Evolutionary conservation across 2,797 vertebrate species (phyloP).

Genomic region (Labeo calbasu): DNA sequence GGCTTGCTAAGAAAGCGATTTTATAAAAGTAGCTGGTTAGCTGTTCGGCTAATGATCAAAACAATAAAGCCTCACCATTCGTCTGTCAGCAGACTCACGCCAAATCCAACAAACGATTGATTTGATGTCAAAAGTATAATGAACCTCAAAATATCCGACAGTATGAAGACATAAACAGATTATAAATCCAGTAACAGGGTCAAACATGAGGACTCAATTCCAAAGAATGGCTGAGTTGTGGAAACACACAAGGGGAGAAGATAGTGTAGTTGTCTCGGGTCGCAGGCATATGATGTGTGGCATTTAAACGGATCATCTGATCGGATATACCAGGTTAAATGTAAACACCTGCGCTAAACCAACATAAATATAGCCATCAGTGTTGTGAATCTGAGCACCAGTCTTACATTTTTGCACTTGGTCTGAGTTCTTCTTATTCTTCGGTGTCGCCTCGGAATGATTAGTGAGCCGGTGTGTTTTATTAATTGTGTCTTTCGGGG

Average conservation of each 20-base stretch:
- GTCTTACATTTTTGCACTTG: slow-evolving; percentile 57
- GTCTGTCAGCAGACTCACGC: background rate
- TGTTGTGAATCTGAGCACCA: slow-evolving; percentile 9
- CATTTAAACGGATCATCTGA: background rate
- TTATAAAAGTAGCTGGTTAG: slow-evolving; percentile 29
- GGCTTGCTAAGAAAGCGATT: background rate
- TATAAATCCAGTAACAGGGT: background rate
- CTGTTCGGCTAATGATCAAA: slow-evolving; percentile 49
- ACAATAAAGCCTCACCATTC: slow-evolving; percentile 39
- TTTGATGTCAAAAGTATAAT: background rate
- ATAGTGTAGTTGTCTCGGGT: background rate
- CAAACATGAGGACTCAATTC: background rate
- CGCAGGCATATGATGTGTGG: slow-evolving; percentile 8
- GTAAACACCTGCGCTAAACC: background rate
- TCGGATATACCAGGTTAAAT: background rate
- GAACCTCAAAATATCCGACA: background rate
- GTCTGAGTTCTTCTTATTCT: slow-evolving; percentile 46
- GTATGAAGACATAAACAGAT: background rate
- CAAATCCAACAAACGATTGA: background rate
- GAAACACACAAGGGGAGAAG: background rate
- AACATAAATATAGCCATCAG: background rate
- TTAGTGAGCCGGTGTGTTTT: slow-evolving; percentile 15
- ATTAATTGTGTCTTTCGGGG: slow-evolving; percentile 14
- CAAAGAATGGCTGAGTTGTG: slow-evolving; percentile 6
- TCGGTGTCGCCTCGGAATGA: slow-evolving; percentile 25